A percentile compares a stretch with the other conserved stretches of the same genome.
Evolutionary conservation across 2,797 vertebrate species (phyloP).

Genomic region (Dryobates pubescens): DNA sequence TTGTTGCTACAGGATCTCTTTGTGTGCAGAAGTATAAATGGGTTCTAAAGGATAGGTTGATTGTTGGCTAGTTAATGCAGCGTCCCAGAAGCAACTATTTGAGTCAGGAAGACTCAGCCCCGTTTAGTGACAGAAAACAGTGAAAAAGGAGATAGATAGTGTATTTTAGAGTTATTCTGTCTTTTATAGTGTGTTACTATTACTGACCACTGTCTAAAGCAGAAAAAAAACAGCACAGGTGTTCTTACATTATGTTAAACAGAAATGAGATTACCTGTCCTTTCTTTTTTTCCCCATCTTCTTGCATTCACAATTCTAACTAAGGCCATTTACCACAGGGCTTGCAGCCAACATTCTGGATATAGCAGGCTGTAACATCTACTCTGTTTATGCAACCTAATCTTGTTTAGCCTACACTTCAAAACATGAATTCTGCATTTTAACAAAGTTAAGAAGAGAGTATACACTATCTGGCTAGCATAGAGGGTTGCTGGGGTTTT

Average conservation of each 20-base stretch:
- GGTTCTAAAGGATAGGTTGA: not conserved
- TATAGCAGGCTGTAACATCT: constrained; percentile 3
- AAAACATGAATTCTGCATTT: constrained; percentile 47
- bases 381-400: constrained; percentile 36
- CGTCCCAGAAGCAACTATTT: not conserved
- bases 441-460: constrained; percentile 6
- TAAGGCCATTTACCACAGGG: constrained; percentile 26
- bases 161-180: not conserved
- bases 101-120: not conserved
- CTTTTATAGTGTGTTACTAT: not conserved
- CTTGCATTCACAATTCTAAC: not conserved
- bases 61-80: not conserved
- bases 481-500: not conserved
- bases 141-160: not conserved
- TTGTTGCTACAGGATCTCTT: not conserved
- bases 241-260: not conserved
- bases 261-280: not conserved
- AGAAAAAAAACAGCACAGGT: not conserved
- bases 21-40: not conserved
- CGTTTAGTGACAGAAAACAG: not conserved
- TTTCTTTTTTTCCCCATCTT: not conserved
- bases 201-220: not conserved
- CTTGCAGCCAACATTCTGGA: constrained; percentile 35
- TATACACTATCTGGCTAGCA: not conserved
- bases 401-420: constrained; percentile 46